Evolutionary conservation across 2,888 invertebrate species (phyloP).

Genomic region (Heliothis peltigera): DNA sequence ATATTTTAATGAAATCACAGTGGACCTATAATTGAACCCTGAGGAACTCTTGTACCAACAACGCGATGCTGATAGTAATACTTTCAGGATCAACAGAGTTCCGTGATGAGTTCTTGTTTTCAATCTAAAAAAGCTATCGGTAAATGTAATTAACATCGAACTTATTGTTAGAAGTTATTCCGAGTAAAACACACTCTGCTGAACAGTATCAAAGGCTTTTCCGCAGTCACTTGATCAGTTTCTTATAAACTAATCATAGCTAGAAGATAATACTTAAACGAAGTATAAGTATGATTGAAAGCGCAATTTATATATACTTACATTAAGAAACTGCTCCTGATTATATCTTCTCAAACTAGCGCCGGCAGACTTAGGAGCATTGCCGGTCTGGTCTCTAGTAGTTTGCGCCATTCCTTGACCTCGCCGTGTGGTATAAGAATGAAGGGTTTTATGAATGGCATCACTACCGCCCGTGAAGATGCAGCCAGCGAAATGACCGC

Average conservation of each 20-base stretch:
- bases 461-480: conserved; percentile 83
- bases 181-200: not conserved
- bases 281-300: not conserved
- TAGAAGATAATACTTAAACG: not conserved
- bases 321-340: conserved; percentile 93
- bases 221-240: not conserved
- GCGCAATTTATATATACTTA: conserved; percentile 66
- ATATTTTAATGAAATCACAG: not conserved
- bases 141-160: not conserved
- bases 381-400: conserved; percentile 90
- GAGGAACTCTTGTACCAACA: not conserved
- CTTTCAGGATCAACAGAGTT: not conserved
- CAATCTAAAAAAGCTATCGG: not conserved
- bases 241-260: not conserved
- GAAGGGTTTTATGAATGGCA: conserved; percentile 94
- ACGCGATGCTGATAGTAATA: not conserved
- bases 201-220: conserved; percentile 12
- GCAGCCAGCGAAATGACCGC: conserved; percentile 90
- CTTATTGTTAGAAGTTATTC: not conserved
- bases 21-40: conserved; percentile 11
- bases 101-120: not conserved
- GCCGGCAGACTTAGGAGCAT: conserved; percentile 94
- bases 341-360: conserved; percentile 95
- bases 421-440: conserved; percentile 95
- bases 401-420: conserved; percentile 95